Evolutionary conservation across 2,888 invertebrate genomes (phyloP).

Genomic region (Dynastes maya): DNA sequence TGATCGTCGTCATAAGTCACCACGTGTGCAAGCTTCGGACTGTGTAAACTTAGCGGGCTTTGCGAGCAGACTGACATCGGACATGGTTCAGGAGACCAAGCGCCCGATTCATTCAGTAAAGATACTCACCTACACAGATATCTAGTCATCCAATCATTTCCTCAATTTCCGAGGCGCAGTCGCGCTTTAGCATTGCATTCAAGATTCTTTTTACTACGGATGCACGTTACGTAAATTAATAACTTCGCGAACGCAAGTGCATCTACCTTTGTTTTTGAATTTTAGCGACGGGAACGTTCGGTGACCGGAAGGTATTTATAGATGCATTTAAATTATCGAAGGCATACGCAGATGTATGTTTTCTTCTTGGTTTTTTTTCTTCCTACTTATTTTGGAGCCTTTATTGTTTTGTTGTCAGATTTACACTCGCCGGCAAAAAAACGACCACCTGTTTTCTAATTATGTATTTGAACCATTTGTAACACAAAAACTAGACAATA

Average conservation of each 20-base stretch:
- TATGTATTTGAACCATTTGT: too few species aligned
- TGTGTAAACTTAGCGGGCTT: constrained; percentile 60
- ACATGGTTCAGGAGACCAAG: constrained; percentile 59
- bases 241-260: constrained; percentile 15
- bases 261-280: neutral
- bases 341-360: neutral
- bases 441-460: too few species aligned
- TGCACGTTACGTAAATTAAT: constrained; percentile 25
- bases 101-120: constrained; percentile 59
- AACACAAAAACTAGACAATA: too few species aligned
- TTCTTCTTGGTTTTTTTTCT: neutral
- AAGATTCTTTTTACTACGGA: constrained; percentile 28
- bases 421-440: too few species aligned
- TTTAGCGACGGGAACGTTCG: neutral
- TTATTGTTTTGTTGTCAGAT: too few species aligned
- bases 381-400: neutral
- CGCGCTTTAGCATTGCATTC: constrained; percentile 51
- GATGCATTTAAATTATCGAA: neutral
- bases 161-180: constrained; percentile 58
- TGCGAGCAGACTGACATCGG: constrained; percentile 63
- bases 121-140: constrained; percentile 62
- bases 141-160: constrained; percentile 62
- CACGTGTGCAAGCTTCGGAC: constrained; percentile 50
- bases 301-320: neutral
- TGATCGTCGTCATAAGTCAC: constrained; percentile 53